phyloP scores from a whole-genome alignment of 2,888 invertebrate genomes.

The Zelleria hepariella region DNA sequence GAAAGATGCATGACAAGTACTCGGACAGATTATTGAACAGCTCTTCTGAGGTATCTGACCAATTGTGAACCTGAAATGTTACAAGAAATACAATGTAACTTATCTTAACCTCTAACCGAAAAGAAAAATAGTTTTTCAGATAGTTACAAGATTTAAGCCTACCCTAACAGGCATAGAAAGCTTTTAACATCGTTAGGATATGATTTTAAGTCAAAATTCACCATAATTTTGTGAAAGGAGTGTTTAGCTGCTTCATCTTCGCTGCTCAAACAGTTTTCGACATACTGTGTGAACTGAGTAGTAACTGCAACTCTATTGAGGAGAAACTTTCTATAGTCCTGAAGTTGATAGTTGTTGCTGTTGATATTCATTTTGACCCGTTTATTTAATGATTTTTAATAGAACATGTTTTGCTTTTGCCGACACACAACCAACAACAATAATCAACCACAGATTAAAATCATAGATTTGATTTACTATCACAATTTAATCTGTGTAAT shows the following conservation, averaged over 20 bases:
- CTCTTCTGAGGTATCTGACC: slow-evolving; percentile 30
- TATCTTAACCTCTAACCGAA: no score
- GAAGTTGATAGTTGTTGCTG: slow-evolving; percentile 19
- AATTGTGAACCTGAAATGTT: slow-evolving; percentile 47
- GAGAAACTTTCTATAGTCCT: slow-evolving; percentile 84
- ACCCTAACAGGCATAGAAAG: no score
- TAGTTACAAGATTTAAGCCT: no score
- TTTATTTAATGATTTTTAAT: no score
- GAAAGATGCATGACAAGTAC: slow-evolving; percentile 32
- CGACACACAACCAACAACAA: no score
- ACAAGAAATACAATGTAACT: not conserved
- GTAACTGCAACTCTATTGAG: slow-evolving; percentile 70
- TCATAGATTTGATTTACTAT: no score
- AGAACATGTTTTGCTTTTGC: no score
- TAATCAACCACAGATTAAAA: no score
- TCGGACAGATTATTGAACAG: slow-evolving; percentile 39
- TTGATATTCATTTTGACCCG: slow-evolving; percentile 34
- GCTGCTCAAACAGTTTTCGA: slow-evolving; percentile 38
- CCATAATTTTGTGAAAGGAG: slow-evolving; percentile 57
- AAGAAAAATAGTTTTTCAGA: no score
- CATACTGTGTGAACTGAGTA: slow-evolving; percentile 27
- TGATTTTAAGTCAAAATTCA: slow-evolving; percentile 15
- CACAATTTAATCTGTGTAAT: no score
- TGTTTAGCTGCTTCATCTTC: slow-evolving; percentile 41
- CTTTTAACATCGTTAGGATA: no score